phyloP scores from a whole-genome alignment of 2,888 invertebrate genomes.

The Apotomis capreana region DNA sequence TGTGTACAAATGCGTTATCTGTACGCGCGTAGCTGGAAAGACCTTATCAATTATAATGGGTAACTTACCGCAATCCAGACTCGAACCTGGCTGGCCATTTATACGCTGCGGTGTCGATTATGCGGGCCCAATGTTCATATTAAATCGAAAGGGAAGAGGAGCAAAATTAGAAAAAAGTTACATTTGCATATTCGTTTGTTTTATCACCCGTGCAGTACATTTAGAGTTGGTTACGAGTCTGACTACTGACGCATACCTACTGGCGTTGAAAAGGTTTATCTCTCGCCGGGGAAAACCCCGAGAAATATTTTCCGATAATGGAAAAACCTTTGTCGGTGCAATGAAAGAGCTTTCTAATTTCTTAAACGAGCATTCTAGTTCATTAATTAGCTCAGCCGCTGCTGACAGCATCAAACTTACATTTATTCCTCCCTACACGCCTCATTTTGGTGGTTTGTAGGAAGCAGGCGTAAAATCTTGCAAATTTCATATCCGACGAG shows the following conservation, averaged over 20 bases:
- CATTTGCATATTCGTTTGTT: slow-evolving; percentile 21
- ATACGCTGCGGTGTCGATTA: slow-evolving; percentile 10
- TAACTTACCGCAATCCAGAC: neutral
- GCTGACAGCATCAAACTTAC: neutral
- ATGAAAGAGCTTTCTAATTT: slow-evolving; percentile 8
- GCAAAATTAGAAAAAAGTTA: slow-evolving; percentile 21
- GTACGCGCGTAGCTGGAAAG: slow-evolving; percentile 34
- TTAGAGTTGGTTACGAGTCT: slow-evolving; percentile 23
- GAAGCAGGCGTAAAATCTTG: neutral
- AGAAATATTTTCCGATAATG: slow-evolving; percentile 15
- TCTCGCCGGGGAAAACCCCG: slow-evolving; percentile 13
- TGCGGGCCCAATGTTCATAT: slow-evolving; percentile 10
- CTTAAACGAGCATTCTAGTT: neutral
- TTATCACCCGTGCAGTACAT: slow-evolving; percentile 43
- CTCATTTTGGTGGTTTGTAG: slow-evolving; percentile 7
- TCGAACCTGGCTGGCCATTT: slow-evolving; percentile 15
- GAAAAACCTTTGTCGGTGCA: slow-evolving; percentile 2
- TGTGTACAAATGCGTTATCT: slow-evolving; percentile 40
- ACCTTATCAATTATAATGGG: slow-evolving; percentile 27
- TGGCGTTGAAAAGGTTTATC: slow-evolving; percentile 16
- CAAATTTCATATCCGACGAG: neutral
- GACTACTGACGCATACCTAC: slow-evolving; percentile 20
- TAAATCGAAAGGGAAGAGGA: slow-evolving; percentile 19
- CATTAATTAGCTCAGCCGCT: neutral
- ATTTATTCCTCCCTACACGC: neutral